phyloP scores from a whole-genome alignment of 1,140 invertebrate genomes.

The Propsilocerus akamusi region DNA sequence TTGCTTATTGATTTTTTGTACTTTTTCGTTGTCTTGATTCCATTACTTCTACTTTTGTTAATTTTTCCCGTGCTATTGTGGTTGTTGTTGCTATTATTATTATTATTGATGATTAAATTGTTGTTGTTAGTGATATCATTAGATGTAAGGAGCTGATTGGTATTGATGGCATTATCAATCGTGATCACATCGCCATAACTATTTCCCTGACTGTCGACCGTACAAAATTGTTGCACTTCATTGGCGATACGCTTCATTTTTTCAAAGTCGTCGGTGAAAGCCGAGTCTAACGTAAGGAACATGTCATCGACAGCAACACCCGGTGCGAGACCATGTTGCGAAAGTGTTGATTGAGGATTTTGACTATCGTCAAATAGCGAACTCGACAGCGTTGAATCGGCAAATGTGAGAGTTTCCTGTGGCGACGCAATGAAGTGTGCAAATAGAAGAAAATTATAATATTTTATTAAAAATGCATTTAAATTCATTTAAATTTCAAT shows the following conservation, averaged over 20 bases:
- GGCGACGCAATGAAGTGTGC: not conserved
- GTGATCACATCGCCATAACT: slow-evolving; percentile 29
- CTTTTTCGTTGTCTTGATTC: slow-evolving; percentile 16
- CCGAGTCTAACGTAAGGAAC: slow-evolving; percentile 43
- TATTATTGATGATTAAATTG: slow-evolving; percentile 15
- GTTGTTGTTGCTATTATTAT: slow-evolving; percentile 14
- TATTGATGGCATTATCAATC: slow-evolving; percentile 27
- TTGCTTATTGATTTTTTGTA: slow-evolving; percentile 13
- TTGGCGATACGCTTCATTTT: slow-evolving; percentile 54
- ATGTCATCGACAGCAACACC: slow-evolving; percentile 40
- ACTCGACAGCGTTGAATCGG: slow-evolving; percentile 18
- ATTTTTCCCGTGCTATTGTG: no score
- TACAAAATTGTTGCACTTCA: slow-evolving; percentile 51
- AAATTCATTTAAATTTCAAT: not conserved
- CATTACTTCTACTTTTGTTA: no score
- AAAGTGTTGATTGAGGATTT: slow-evolving; percentile 4
- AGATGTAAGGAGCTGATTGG: slow-evolving; percentile 32
- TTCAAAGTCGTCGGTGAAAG: slow-evolving; percentile 50
- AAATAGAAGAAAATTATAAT: not conserved
- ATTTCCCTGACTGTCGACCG: slow-evolving; percentile 25
- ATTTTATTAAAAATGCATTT: not conserved
- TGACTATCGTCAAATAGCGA: slow-evolving; percentile 23
- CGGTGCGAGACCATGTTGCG: slow-evolving; percentile 9
- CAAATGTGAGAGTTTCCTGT: slow-evolving; percentile 17
- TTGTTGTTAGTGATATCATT: slow-evolving; percentile 29